Conservation (phyloP, 2,888 invertebrate genomes). For the Brachycybe producta region DNA sequence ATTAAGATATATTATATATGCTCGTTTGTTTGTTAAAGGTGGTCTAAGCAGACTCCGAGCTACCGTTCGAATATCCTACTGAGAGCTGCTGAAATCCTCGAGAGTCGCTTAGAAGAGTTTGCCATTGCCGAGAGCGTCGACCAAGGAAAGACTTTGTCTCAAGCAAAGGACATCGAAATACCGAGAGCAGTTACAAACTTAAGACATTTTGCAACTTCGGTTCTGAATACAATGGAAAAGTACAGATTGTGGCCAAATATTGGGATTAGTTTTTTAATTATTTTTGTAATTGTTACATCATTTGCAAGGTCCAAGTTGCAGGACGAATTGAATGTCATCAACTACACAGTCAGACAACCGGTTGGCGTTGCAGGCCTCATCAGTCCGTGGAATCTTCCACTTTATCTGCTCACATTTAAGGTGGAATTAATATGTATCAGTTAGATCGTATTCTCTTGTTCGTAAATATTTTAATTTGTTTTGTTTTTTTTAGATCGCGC, state of each 20-base stretch:
- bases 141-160: conserved; percentile 42
- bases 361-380: conserved; percentile 43
- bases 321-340: conserved; percentile 28
- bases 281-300: neutral
- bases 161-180: conserved; percentile 39
- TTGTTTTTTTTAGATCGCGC: conserved; percentile 31
- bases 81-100: conserved; percentile 40
- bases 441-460: neutral
- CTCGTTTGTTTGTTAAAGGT: conserved; percentile 30
- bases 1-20: neutral
- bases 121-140: conserved; percentile 41
- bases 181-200: conserved; percentile 42
- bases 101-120: conserved; percentile 37
- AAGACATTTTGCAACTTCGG: conserved; percentile 39
- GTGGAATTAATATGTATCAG: conserved; percentile 18
- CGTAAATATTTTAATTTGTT: neutral
- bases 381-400: conserved; percentile 44
- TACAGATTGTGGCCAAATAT: conserved; percentile 23
- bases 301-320: neutral
- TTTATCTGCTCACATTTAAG: conserved; percentile 44
- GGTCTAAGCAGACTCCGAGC: conserved; percentile 35
- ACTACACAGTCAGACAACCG: conserved; percentile 38
- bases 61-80: conserved; percentile 35
- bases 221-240: conserved; percentile 34
- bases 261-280: conserved; percentile 1